phyloP scores from a whole-genome alignment of 2,888 invertebrate species.

The Carcina quercana region DNA sequence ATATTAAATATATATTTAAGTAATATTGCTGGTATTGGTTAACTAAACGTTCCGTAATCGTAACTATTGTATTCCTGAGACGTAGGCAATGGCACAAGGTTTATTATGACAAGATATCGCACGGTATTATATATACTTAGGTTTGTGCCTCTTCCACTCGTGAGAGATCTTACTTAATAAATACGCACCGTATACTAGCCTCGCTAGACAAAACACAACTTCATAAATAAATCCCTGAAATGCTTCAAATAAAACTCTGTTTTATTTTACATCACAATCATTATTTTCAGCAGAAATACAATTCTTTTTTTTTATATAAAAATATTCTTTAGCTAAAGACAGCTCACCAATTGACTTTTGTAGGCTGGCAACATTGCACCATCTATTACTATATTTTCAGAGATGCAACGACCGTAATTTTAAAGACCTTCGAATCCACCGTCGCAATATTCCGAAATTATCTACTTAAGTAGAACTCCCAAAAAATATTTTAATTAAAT shows the following conservation, averaged over 20 bases:
- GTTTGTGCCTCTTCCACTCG: too few relatives aligned
- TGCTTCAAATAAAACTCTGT: slow-evolving; percentile 72
- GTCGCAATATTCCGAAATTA: too few relatives aligned
- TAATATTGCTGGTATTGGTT: slow-evolving; percentile 71
- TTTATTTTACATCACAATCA: slow-evolving; percentile 67
- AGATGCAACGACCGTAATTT: too few relatives aligned
- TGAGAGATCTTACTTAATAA: slow-evolving; percentile 43
- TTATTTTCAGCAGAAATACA: slow-evolving; percentile 61
- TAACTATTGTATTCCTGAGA: slow-evolving; percentile 55
- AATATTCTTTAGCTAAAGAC: slow-evolving; percentile 54
- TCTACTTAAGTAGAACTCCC: too few relatives aligned
- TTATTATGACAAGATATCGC: slow-evolving; percentile 67
- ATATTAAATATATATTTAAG: slow-evolving; percentile 64
- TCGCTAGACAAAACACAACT: slow-evolving; percentile 66
- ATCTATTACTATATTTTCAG: too few relatives aligned
- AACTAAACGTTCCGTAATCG: slow-evolving; percentile 51
- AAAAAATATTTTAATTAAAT: too few relatives aligned
- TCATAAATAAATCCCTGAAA: slow-evolving; percentile 63
- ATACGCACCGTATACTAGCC: slow-evolving; percentile 60
- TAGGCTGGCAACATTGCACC: slow-evolving; percentile 37
- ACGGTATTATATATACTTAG: slow-evolving; percentile 32
- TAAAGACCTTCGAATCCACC: slow-evolving; percentile 14
- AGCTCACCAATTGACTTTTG: slow-evolving; percentile 62
- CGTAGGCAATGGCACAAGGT: slow-evolving; percentile 63
- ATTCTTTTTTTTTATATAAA: slow-evolving; percentile 52